Base-by-base conservation (phyloP, 2,888 invertebrate species). In the Caenorhabditis becei region DNA sequence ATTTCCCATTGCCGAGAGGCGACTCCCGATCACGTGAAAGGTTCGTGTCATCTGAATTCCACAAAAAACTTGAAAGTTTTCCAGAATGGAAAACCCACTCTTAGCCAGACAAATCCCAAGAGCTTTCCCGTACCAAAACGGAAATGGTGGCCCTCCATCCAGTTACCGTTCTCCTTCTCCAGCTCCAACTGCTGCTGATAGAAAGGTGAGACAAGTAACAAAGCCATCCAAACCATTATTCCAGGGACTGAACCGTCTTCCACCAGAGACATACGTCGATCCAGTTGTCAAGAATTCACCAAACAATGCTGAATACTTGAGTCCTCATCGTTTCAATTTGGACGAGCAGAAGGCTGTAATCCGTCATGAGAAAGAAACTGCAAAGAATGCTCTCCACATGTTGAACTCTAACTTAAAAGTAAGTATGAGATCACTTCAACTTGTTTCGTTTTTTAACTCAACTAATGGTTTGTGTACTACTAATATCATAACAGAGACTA, bases 371-470 rank as follows among this genome's bases (percentile, higher is more conserved):
- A 80, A 83, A 44, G 78, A 77, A 47, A 79, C 77, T 24, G 53
- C 77, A 16, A 79, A 78, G 54, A 83, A 83, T 26, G 87, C 87
- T 11, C 44, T 85, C 14, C 66, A 78, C 41, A 84, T 83, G 75
- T 51, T 87, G 3, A 82, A 80, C 18, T 63, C 82, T 51, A 62
- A 66, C 24, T 51, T 82, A 28, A 87, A 77, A 66, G 87, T 87
- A 47, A 28, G 32, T 63, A 20, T 7, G n/a, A n/a, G n/a, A n/a
- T n/a, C n/a, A n/a, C n/a, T 11, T 14, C 10, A 23, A 49, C 10
- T 47, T 10, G 32, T 32, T 32, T 32, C 10, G 4, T 32, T 32
- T 10, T 61, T 24, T 1, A 59, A 47, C 35, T 32, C 14, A 53
- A 32, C 10, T 41, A 24, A 41, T 16, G 41, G 7, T n/a, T 7